Evolutionary conservation across 2,888 invertebrate species (phyloP).

Genomic region (Herminia tarsipennalis): DNA sequence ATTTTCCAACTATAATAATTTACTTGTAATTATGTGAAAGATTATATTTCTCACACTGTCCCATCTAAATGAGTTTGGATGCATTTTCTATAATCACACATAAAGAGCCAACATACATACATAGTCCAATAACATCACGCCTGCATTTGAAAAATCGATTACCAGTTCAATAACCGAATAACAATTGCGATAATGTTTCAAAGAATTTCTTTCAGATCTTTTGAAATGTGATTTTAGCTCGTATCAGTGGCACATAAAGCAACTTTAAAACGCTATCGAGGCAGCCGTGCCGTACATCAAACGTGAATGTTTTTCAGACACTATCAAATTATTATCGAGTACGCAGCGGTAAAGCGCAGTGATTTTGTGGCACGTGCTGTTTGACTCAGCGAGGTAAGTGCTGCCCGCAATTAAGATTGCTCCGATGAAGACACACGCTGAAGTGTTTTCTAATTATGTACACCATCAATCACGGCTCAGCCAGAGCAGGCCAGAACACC

Average conservation of each 20-base stretch:
- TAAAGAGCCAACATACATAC: too few species aligned
- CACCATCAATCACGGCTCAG: constrained; percentile 81
- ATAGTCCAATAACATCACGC: not conserved
- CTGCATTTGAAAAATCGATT: not conserved
- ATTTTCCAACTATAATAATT: too few species aligned
- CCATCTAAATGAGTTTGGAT: too few species aligned
- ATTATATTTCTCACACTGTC: too few species aligned
- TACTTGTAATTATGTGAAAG: too few species aligned
- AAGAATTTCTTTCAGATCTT: constrained; percentile 35
- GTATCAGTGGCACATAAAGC: constrained; percentile 41
- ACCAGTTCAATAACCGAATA: constrained; percentile 9
- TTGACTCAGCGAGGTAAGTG: constrained; percentile 82
- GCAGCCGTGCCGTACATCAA: constrained; percentile 41
- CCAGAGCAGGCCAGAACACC: constrained; percentile 78
- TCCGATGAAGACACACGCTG: constrained; percentile 83
- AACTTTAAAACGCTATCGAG: constrained; percentile 36
- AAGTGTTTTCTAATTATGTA: constrained; percentile 86
- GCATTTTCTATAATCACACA: too few species aligned
- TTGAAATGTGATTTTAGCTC: constrained; percentile 37
- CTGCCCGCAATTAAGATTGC: constrained; percentile 82
- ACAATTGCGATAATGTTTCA: constrained; percentile 17
- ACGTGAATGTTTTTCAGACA: constrained; percentile 48
- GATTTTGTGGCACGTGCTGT: constrained; percentile 69
- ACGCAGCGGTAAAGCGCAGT: constrained; percentile 39
- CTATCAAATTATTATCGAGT: constrained; percentile 53